These are phyloP conservation scores for Avahi laniger DNA, from an alignment of 2,797 vertebrate genomes.

Conservation along the genomic window DNA sequence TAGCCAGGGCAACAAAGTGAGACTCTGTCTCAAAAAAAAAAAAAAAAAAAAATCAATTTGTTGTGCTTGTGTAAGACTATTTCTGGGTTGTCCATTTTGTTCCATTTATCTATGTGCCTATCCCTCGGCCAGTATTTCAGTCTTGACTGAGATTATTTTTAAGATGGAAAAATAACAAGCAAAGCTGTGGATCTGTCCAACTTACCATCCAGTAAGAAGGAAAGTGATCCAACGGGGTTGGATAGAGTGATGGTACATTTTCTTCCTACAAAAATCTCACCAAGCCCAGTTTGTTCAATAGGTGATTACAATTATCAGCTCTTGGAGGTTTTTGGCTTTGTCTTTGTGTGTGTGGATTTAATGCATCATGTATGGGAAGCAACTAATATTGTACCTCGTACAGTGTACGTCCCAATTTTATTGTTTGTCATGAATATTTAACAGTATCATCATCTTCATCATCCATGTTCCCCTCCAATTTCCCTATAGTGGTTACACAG, in stretches of 20 bases:
- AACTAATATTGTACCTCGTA: not conserved
- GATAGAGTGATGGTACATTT: not conserved
- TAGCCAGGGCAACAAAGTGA: no score
- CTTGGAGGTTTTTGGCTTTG: not conserved
- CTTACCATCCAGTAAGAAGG: not conserved
- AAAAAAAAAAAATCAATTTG: not conserved
- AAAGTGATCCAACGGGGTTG: not conserved
- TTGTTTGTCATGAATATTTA: not conserved
- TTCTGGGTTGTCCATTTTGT: not conserved
- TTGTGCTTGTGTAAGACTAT: not conserved
- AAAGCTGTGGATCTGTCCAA: not conserved
- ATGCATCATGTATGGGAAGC: not conserved
- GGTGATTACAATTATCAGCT: not conserved
- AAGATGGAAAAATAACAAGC: not conserved
- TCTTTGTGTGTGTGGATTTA: not conserved
- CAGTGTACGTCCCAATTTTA: not conserved
- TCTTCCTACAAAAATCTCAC: not conserved
- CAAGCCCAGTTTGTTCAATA: not conserved
- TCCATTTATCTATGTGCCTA: not conserved
- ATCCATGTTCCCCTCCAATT: not conserved
- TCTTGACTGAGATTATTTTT: not conserved
- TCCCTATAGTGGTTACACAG: not conserved
- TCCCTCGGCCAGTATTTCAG: not conserved
- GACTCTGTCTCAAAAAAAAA: no score
- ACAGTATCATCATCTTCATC: not conserved